Percentiles rank a stretch among this genome's conserved stretches.
Evolutionary conservation across 1,140 invertebrate species (phyloP).

Genomic region (Tetramorium parvispinum): DNA sequence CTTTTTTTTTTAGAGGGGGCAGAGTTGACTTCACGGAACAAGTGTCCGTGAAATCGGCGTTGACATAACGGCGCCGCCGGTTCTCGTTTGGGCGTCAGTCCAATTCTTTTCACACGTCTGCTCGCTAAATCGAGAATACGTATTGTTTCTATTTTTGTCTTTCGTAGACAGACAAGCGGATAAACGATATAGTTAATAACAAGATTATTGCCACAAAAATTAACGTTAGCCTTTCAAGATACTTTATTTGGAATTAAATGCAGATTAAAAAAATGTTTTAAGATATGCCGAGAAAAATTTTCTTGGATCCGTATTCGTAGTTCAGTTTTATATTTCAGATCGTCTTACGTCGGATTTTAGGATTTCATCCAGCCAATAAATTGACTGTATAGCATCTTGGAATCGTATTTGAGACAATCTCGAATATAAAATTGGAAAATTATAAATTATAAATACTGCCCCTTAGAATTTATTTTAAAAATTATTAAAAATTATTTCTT

Average conservation of each 20-base stretch:
- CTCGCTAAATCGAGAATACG: slow-evolving; percentile 27
- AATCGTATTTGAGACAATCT: neutral
- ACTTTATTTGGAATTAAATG: slow-evolving; percentile 4
- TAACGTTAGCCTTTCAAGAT: neutral
- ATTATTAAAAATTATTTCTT: neutral
- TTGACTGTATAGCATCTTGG: neutral
- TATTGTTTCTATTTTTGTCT: slow-evolving; percentile 42
- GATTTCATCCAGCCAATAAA: neutral
- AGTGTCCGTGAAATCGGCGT: slow-evolving; percentile 18
- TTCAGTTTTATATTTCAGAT: neutral
- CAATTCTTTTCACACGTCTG: slow-evolving; percentile 43
- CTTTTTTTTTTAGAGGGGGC: neutral
- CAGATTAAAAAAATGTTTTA: neutral
- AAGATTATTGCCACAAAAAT: neutral
- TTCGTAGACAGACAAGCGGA: neutral
- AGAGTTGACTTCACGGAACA: slow-evolving; percentile 30
- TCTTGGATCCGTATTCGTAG: neutral
- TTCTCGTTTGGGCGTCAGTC: slow-evolving; percentile 32
- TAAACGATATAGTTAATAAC: neutral
- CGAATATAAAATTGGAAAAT: neutral
- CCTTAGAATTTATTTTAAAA: neutral
- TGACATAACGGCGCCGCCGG: neutral
- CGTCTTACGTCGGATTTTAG: neutral
- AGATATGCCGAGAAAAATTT: neutral
- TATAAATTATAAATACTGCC: neutral